Percentiles rank a stretch among this genome's conserved stretches.
Evolutionary conservation across 2,113 vertebrate genomes (phyloP).

Genomic region (Ranitomeya variabilis): DNA sequence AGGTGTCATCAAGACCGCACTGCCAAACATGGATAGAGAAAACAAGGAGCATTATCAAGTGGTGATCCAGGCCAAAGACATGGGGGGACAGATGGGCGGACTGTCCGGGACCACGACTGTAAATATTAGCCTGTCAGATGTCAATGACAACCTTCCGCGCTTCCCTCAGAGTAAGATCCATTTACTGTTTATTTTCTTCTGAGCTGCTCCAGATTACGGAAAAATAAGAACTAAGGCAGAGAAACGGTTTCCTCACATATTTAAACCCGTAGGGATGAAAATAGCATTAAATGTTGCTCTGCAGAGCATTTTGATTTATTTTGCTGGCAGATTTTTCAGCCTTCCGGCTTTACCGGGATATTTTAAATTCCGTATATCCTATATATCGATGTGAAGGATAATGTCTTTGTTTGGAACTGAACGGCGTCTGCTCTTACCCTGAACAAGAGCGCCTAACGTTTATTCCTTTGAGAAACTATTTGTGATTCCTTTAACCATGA

Average conservation of each 20-base stretch:
- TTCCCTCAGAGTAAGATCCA: slow-evolving; percentile 86
- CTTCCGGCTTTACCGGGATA: slow-evolving; percentile 38
- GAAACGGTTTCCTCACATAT: slow-evolving; percentile 17
- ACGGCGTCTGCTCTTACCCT: slow-evolving; percentile 18
- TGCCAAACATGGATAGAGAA: slow-evolving; percentile 94
- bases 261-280: slow-evolving; percentile 46
- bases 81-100: slow-evolving; percentile 96
- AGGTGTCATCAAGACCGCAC: slow-evolving; percentile 94
- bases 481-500: slow-evolving; percentile 49
- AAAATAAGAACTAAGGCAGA: slow-evolving; percentile 25
- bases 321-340: slow-evolving; percentile 50
- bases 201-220: slow-evolving; percentile 28
- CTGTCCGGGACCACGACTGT: slow-evolving; percentile 91
- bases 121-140: slow-evolving; percentile 88
- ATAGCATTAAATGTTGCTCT: slow-evolving; percentile 43
- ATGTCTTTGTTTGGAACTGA: slow-evolving; percentile 42
- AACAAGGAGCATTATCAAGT: slow-evolving; percentile 91
- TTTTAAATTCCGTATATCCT: slow-evolving; percentile 42
- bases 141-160: slow-evolving; percentile 93
- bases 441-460: slow-evolving; percentile 28
- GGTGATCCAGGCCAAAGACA: slow-evolving; percentile 96
- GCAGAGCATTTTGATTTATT: slow-evolving; percentile 55
- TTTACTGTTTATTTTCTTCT: slow-evolving; percentile 59
- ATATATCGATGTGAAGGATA: slow-evolving; percentile 53
- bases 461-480: slow-evolving; percentile 28